A percentile compares a stretch with the other conserved stretches of the same genome.
Evolutionary conservation across 2,888 invertebrate species (phyloP).

Genomic region (Cerastoderma edule): DNA sequence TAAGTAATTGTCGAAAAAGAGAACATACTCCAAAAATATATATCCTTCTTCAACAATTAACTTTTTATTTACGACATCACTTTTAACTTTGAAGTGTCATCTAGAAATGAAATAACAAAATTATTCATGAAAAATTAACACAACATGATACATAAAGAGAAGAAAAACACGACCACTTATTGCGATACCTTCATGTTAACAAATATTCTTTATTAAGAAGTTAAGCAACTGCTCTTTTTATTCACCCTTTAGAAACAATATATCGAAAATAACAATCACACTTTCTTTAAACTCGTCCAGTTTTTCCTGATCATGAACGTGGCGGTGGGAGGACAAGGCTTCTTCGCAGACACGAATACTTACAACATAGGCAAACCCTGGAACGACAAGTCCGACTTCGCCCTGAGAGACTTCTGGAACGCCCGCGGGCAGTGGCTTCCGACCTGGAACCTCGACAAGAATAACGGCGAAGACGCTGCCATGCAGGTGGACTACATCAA

Average conservation of each 20-base stretch:
- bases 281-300: constrained; percentile 84
- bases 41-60: no score
- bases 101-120: no score
- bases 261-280: no score
- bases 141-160: not conserved
- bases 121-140: no score
- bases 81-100: no score
- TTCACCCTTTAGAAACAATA: not conserved
- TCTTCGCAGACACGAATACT: constrained; percentile 87
- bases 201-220: no score
- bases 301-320: constrained; percentile 91
- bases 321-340: constrained; percentile 91
- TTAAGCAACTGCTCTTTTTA: not conserved
- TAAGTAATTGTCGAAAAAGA: no score
- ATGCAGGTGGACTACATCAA: constrained; percentile 88
- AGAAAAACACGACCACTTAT: no score
- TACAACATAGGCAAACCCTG: constrained; percentile 89
- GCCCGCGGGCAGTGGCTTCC: constrained; percentile 86
- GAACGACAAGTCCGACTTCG: constrained; percentile 87
- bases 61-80: no score
- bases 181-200: no score
- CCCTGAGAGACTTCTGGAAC: constrained; percentile 89
- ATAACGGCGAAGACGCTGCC: constrained; percentile 85
- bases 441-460: constrained; percentile 86
- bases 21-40: no score